A percentile compares a stretch with the other conserved stretches of the same genome.
Conservation (phyloP, 2,797 vertebrate genomes). For the Choloepus didactylus region DNA sequence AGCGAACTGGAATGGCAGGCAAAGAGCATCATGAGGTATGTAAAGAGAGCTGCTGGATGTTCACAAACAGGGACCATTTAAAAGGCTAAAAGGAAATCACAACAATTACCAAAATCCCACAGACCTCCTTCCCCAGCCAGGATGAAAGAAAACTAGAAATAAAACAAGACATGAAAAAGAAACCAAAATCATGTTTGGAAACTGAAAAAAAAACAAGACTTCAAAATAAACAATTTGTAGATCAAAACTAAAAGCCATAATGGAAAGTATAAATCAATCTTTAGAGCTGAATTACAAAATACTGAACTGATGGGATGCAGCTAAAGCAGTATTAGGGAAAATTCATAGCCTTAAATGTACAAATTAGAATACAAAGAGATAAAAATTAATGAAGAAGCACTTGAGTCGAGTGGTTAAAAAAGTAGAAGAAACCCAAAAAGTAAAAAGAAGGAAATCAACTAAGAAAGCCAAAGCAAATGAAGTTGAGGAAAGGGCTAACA, state of each 20-base stretch:
- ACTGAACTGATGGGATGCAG: no score
- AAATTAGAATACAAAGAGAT: neutral
- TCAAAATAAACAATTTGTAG: no score
- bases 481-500: neutral
- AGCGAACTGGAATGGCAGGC: neutral
- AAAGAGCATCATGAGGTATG: fast-evolving
- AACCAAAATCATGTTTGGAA: neutral
- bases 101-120: no score
- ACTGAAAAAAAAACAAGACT: neutral
- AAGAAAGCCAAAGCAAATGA: neutral
- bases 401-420: neutral
- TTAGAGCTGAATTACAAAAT: no score
- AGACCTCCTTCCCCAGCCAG: neutral
- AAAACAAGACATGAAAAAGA: neutral
- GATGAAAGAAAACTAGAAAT: fast-evolving
- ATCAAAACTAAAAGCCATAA: no score
- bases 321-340: no score
- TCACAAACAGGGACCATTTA: neutral
- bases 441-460: neutral
- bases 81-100: neutral
- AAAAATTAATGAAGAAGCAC: neutral
- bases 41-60: no score
- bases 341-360: neutral
- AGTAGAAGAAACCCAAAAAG: neutral
- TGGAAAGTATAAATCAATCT: no score